Conservation (phyloP, 2,888 invertebrate species). For the Acrocyrtus sp. region DNA sequence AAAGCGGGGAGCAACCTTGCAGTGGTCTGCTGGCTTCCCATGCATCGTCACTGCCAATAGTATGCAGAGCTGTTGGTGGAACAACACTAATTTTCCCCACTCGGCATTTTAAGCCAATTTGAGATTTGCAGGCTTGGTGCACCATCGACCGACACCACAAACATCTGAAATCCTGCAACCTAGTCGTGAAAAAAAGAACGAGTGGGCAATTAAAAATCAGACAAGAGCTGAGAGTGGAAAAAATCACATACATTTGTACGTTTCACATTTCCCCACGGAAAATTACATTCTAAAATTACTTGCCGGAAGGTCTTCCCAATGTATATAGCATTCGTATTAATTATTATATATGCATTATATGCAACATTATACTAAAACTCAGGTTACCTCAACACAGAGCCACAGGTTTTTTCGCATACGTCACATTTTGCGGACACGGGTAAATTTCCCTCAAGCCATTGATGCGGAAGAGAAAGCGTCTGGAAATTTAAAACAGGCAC, state of each 20-base stretch:
- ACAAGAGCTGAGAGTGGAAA: too few species aligned
- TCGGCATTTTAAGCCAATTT: conserved; percentile 81
- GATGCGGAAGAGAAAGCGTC: conserved; percentile 95
- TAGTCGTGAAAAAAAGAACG: too few species aligned
- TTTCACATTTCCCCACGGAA: too few species aligned
- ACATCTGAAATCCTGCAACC: conserved; percentile 95
- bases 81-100: conserved; percentile 93
- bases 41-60: conserved; percentile 86
- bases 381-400: conserved; percentile 85
- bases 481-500: conserved; percentile 67
- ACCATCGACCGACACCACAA: conserved; percentile 94
- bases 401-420: conserved; percentile 95
- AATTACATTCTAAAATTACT: too few species aligned
- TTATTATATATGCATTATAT: too few species aligned
- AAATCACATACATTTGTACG: too few species aligned
- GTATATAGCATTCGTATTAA: too few species aligned
- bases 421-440: conserved; percentile 94
- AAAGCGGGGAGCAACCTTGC: conserved; percentile 78
- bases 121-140: conserved; percentile 89
- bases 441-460: conserved; percentile 98
- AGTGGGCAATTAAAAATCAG: too few species aligned
- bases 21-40: conserved; percentile 85
- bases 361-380: too few species aligned
- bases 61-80: conserved; percentile 92
- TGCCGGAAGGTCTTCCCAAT: too few species aligned